Percentiles rank a stretch among this genome's conserved stretches.
Conservation (phyloP, 2,888 invertebrate genomes). For the Protodeltote pygarga region DNA sequence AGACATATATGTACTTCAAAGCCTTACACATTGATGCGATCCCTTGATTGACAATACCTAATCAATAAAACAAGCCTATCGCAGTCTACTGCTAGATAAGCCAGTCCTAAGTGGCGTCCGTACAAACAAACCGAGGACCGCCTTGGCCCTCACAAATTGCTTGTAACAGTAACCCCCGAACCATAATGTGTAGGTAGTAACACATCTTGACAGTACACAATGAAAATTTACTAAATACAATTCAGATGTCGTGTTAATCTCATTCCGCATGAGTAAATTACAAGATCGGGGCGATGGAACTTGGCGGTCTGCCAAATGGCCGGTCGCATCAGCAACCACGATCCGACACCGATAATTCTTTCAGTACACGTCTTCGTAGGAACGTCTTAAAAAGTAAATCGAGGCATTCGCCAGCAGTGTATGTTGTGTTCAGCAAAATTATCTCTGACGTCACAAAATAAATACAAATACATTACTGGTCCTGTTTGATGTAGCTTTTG, state of each 20-base stretch:
- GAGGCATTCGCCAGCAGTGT: constrained; percentile 42
- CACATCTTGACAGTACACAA: constrained; percentile 47
- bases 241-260: constrained; percentile 78
- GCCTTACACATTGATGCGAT: too few relatives aligned
- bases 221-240: constrained; percentile 70
- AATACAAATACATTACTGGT: constrained; percentile 2
- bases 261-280: constrained; percentile 77
- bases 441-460: constrained; percentile 16
- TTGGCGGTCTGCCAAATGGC: constrained; percentile 77
- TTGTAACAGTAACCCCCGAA: too few relatives aligned
- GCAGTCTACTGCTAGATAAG: too few relatives aligned
- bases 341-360: constrained; percentile 72
- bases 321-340: constrained; percentile 70
- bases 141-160: too few relatives aligned
- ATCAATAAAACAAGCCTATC: too few relatives aligned
- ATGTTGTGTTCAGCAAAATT: constrained; percentile 18
- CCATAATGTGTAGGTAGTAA: too few relatives aligned
- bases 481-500: constrained; percentile 7
- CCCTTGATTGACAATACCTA: too few relatives aligned
- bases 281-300: constrained; percentile 70
- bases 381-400: constrained; percentile 56
- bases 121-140: too few relatives aligned
- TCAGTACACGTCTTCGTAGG: constrained; percentile 59
- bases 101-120: too few relatives aligned
- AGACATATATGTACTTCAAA: too few relatives aligned